These are phyloP conservation scores for Lepidochitona cinerea DNA, from an alignment of 2,888 invertebrate genomes.

Conservation along the genomic window DNA sequence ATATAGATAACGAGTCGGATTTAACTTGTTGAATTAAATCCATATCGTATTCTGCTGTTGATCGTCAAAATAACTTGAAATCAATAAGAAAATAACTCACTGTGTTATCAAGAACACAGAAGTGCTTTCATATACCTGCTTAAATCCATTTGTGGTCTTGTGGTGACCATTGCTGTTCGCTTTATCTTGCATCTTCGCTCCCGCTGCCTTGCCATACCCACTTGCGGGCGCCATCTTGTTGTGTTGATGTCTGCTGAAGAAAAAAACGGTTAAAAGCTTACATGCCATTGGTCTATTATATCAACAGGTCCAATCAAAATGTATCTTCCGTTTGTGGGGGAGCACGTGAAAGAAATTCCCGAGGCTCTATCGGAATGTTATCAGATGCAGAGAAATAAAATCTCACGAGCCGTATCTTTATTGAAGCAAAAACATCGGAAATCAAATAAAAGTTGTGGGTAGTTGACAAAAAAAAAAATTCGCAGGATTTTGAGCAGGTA, in stretches of 20 bases:
- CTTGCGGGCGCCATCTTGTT: background rate
- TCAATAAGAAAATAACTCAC: too few species aligned
- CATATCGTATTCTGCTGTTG: too few species aligned
- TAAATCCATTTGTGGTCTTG: background rate
- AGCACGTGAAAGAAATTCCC: background rate
- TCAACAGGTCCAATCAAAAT: background rate
- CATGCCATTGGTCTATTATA: background rate
- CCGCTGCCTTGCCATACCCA: background rate
- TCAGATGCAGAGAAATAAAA: background rate
- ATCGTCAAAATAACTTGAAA: too few species aligned
- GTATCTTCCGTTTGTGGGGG: background rate
- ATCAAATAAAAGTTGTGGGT: background rate
- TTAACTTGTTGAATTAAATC: too few species aligned
- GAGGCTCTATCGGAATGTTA: background rate
- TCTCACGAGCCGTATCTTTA: background rate
- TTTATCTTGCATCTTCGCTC: background rate
- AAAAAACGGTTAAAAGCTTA: background rate
- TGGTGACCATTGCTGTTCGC: background rate
- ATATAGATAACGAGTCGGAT: too few species aligned
- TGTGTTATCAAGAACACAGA: too few species aligned
- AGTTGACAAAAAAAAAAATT: too few species aligned
- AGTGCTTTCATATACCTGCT: background rate
- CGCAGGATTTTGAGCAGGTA: background rate
- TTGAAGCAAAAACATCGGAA: background rate
- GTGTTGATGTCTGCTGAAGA: background rate